Evolutionary conservation across 2,888 invertebrate species (phyloP).

Genomic region (Idaea straminata): DNA sequence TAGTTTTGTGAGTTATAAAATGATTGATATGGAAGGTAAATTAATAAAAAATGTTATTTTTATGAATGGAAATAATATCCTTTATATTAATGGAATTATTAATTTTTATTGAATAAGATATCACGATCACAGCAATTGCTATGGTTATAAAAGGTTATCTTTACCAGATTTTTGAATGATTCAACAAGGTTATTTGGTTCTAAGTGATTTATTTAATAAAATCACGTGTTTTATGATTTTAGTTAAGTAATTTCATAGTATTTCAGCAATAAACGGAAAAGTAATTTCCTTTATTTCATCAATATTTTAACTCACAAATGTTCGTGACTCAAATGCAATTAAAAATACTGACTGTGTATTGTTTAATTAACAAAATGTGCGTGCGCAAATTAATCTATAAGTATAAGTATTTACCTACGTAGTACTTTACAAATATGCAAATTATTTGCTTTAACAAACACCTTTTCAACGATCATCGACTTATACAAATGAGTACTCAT

Average conservation of each 20-base stretch:
- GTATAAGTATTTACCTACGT: no score
- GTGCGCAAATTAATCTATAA: not conserved
- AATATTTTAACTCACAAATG: not conserved
- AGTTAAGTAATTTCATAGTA: not conserved
- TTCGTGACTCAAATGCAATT: not conserved
- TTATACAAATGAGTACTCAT: not conserved
- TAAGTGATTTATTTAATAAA: not conserved
- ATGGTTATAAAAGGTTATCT: not conserved
- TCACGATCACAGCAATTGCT: not conserved
- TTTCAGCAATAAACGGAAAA: no score
- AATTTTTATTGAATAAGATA: not conserved
- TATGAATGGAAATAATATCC: no score
- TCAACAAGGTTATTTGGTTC: not conserved
- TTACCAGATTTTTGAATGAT: not conserved
- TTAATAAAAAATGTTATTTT: conserved; percentile 8
- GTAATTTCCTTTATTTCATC: not conserved
- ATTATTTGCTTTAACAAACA: not conserved
- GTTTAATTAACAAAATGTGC: not conserved
- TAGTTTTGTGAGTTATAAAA: conserved; percentile 20
- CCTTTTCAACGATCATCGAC: not conserved
- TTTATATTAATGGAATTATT: not conserved
- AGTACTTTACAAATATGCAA: not conserved
- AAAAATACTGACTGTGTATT: not conserved
- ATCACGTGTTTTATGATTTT: not conserved
- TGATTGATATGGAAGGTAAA: conserved; percentile 42